Percentiles rank a stretch among this genome's conserved stretches.
Conservation (phyloP, 1,140 invertebrate species). For the Leguminivora glycinivorella region DNA sequence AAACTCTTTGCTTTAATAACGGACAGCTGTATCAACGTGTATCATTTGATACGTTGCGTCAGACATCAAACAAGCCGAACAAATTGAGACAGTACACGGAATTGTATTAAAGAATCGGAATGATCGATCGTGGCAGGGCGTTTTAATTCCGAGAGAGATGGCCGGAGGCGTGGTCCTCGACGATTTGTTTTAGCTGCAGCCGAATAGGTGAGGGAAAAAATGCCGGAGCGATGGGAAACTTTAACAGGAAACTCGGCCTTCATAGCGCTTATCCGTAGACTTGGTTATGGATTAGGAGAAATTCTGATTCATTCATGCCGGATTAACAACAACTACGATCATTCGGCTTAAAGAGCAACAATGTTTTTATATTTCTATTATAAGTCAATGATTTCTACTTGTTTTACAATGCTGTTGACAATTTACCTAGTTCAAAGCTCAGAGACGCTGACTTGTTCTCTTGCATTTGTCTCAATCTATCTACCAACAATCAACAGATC, state of each 20-base stretch:
- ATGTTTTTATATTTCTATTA: too few relatives aligned
- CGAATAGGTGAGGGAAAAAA: slow-evolving; percentile 20
- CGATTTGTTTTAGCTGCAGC: slow-evolving; percentile 65
- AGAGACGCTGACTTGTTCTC: too few relatives aligned
- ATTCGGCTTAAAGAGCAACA: too few relatives aligned
- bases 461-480: too few relatives aligned
- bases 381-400: too few relatives aligned
- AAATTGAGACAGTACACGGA: slow-evolving; percentile 74
- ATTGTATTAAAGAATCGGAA: slow-evolving; percentile 76
- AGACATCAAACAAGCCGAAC: slow-evolving; percentile 54
- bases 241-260: slow-evolving; percentile 1
- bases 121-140: slow-evolving; percentile 75
- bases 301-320: neutral
- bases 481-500: too few relatives aligned
- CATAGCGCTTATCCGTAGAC: neutral
- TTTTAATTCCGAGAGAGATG: slow-evolving; percentile 77
- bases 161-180: slow-evolving; percentile 69
- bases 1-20: slow-evolving; percentile 2
- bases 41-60: slow-evolving; percentile 55
- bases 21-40: slow-evolving; percentile 17
- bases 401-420: too few relatives aligned
- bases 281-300: neutral
- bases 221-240: slow-evolving; percentile 24
- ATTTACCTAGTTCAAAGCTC: too few relatives aligned
- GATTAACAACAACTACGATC: neutral